Evolutionary conservation across 2,888 invertebrate species (phyloP).

Genomic region (Cerceris ruficornis): DNA sequence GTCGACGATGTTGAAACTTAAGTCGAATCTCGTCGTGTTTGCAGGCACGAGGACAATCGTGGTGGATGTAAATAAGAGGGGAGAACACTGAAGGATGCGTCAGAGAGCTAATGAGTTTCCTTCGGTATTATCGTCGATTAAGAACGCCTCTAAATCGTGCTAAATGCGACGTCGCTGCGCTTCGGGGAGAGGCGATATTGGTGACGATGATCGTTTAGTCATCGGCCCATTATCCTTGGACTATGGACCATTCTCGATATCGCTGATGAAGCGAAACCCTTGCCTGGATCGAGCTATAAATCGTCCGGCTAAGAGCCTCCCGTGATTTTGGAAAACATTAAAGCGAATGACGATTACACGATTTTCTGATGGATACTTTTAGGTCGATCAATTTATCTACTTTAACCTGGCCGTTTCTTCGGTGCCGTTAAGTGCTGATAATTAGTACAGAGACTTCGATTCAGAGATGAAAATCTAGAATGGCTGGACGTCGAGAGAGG

Average conservation of each 20-base stretch:
- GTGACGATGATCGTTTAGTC: constrained; percentile 49
- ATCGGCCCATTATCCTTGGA: constrained; percentile 55
- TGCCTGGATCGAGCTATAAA: constrained; percentile 52
- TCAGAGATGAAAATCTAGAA: no score
- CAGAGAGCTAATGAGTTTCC: neutral
- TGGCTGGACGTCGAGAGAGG: no score
- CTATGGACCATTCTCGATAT: constrained; percentile 51
- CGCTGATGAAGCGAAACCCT: constrained; percentile 64
- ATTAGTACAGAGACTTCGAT: constrained; percentile 18
- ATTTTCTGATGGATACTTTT: constrained; percentile 39
- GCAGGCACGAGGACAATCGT: neutral
- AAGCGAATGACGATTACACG: constrained; percentile 32
- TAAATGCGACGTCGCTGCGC: constrained; percentile 23
- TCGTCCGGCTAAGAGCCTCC: constrained; percentile 50
- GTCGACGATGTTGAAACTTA: no score
- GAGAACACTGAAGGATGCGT: neutral
- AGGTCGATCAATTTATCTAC: constrained; percentile 32
- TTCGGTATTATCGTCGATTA: constrained; percentile 21
- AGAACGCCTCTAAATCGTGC: constrained; percentile 39
- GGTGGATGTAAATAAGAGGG: neutral
- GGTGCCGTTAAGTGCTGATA: constrained; percentile 44
- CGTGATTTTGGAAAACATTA: constrained; percentile 52
- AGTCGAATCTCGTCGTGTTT: no score
- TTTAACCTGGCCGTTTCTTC: constrained; percentile 16
- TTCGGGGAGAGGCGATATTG: constrained; percentile 35